Base-by-base conservation (phyloP, 2,888 invertebrate genomes). In the Limnephilus rhombicus region DNA sequence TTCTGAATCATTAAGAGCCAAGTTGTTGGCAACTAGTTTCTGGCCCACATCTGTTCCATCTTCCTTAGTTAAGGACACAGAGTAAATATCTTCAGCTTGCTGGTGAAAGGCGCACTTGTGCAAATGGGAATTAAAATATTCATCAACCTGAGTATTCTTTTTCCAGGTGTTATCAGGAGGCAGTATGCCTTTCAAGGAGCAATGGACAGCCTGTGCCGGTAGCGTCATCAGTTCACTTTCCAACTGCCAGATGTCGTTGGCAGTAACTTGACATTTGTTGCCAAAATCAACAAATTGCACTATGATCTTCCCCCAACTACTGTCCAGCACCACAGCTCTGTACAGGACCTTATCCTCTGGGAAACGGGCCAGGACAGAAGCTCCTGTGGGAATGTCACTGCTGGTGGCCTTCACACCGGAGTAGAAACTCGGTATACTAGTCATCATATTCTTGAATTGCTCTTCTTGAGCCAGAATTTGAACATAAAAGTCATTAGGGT, bases 231-330 rank as follows among this genome's bases (percentile, higher is more conserved):
- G 96, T 92, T 97, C 96, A 87, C 96, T 96, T 94, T 98, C 98
- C 92, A 98, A 95, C 90, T 97, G 97, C 97, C 97, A 98, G 41
- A 98, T 97, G 94, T 97, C 97, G 92, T 95, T 96, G 0, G 96
- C 95, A 86, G 97, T 96, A 0, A 98, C 97, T 0, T 96, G 95
- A 82, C 97, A 97, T 91, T 96, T 96, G 94, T 98, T 98, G 4
- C 98, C 98, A 94, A 97, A 98, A 95, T 98, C 98, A 0, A 98
- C 96, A 94, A 97, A 98, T 45, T 97, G 96, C 0, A 98, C 97
- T 92, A 97, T 96, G 94, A 97, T 97, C 94, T 97, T 97, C 1
- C 96, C 96, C 83, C 96, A 95, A 92, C 97, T 96, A 85, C 96
- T 96, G 4, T 97, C 96, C 1, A 97, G 94, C 0, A 98, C 95